These are phyloP conservation scores for Todus mexicanus DNA, from an alignment of 2,797 vertebrate genomes.

Conservation along the genomic window DNA sequence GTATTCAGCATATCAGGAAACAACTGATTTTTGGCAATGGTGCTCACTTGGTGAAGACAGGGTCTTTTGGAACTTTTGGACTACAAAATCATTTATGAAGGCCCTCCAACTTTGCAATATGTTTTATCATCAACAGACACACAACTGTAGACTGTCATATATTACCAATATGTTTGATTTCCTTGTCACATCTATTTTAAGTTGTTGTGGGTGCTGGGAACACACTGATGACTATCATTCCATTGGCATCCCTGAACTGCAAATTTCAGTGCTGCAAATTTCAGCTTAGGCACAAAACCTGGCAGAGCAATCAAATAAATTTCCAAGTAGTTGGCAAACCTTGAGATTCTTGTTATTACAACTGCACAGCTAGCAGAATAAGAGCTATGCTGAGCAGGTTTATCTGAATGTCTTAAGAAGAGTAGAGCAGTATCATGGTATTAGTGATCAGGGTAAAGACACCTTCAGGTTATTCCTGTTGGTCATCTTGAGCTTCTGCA, in stretches of 20 bases:
- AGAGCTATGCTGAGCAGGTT: background rate
- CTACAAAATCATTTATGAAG: background rate
- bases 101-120: background rate
- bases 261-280: background rate
- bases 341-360: background rate
- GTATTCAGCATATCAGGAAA: background rate
- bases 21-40: background rate
- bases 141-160: background rate
- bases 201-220: background rate
- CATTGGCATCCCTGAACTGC: background rate
- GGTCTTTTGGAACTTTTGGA: background rate
- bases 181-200: background rate
- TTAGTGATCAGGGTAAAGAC: background rate
- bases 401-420: background rate
- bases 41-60: background rate
- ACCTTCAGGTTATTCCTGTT: background rate
- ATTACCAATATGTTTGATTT: background rate
- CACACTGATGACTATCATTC: background rate
- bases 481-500: background rate
- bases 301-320: background rate
- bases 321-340: background rate
- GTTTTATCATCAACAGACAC: background rate
- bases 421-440: background rate
- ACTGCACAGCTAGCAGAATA: background rate
- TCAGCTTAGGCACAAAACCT: background rate